Percentiles rank a stretch among this genome's conserved stretches.
Conservation (phyloP, 2,888 invertebrate species). For the Trimorus sp. region DNA sequence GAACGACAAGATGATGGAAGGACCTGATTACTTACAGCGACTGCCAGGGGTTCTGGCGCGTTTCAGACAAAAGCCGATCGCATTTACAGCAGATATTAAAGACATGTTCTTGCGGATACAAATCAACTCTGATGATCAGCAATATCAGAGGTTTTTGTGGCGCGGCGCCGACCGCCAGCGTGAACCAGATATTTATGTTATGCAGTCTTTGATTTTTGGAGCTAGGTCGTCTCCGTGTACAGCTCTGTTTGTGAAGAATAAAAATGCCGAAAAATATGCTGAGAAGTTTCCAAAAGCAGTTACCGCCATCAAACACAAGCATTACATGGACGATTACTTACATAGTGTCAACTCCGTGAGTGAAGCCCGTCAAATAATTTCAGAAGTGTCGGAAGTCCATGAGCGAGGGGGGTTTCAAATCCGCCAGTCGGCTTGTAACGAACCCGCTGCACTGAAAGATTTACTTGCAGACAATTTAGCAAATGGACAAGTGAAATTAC, state of each 20-base stretch:
- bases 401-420: conserved; percentile 65
- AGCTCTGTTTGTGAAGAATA: conserved; percentile 68
- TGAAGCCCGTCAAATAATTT: conserved; percentile 59
- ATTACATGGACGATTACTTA: background rate
- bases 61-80: conserved; percentile 74
- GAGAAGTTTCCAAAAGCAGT: conserved; percentile 52
- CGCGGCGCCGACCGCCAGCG: conserved; percentile 19
- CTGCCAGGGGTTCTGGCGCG: conserved; percentile 74
- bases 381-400: conserved; percentile 57
- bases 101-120: conserved; percentile 73
- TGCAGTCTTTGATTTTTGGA: conserved; percentile 67
- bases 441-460: conserved; percentile 40
- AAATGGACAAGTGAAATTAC: background rate
- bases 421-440: background rate
- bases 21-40: conserved; percentile 73
- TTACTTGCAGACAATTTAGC: background rate
- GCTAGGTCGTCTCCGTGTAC: conserved; percentile 53
- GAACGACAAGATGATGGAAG: conserved; percentile 65
- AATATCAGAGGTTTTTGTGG: conserved; percentile 68
- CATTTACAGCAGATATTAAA: conserved; percentile 72
- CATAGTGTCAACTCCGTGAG: conserved; percentile 39
- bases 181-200: conserved; percentile 57
- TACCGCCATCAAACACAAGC: background rate
- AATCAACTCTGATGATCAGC: conserved; percentile 67
- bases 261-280: conserved; percentile 66